Evolutionary conservation across 2,888 invertebrate genomes (phyloP), one percentile per base, ranked within the genome.

Genomic region (Trachelus stipa): DNA sequence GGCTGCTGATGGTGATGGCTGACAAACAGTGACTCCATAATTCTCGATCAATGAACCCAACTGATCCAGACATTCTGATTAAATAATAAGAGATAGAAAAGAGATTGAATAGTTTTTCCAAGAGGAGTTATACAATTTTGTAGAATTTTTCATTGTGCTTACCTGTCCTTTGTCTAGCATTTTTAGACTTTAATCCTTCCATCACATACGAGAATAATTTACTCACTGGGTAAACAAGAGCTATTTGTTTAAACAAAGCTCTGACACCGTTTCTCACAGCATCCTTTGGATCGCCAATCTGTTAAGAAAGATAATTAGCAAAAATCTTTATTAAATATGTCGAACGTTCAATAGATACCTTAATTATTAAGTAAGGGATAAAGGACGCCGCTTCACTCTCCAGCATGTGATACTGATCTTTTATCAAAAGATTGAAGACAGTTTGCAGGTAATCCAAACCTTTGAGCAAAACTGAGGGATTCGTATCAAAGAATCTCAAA

Each of bases 211-310:
- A 94, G 89, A 98, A 98, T 82, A 99, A 93, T 91, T 98, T 98
- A 81, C 96, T 96, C 56, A 97, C 96, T 0, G 98, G 96, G 92
- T 97, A 98, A 11, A 99, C 95, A 11, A 95, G 93, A 83, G 96
- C 96, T 76, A 98, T 95, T 91, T 96, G 96, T 85, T 95, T 96
- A 85, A 99, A 94, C 4, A 99, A 93, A 1, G 95, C 94, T 81
- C 97, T 95, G 0, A 99, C 98, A 68, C 97, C 97, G 89, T 96
- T 96, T 31, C 99, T 94, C 0, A 99, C 97, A 15, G 97, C 94
- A 91, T 99, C 99, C 92, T 99, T 99, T 0, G 98, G 96, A 91
- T 99, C 99, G 4, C 99, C 99, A 80, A 98, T 95, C 96, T 96
- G 78, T 37, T 30, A 11, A 75, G 68, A 30, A 37, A 56, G 23